These are phyloP conservation scores for Hylomyscus alleni DNA, from an alignment of 2,797 vertebrate genomes.

Conservation along the genomic window DNA sequence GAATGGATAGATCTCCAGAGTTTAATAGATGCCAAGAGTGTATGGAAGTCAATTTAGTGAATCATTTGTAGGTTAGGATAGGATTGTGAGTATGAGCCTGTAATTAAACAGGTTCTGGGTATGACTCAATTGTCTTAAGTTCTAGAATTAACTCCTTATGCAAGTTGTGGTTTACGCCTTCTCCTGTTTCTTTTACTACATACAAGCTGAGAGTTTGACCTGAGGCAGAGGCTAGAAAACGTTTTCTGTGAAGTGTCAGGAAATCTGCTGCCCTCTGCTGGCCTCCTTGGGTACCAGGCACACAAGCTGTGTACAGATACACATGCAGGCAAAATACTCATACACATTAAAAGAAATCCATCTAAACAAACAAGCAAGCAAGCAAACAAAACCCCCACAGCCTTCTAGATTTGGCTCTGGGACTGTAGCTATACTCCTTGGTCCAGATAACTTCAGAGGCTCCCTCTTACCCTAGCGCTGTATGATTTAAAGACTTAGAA, in stretches of 20 bases:
- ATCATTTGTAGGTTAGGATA: neutral
- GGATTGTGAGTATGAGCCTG: neutral
- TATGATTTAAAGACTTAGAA: conserved; percentile 36
- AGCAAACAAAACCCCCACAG: neutral
- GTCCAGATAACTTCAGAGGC: neutral
- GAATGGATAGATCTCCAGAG: neutral
- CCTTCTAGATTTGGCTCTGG: neutral
- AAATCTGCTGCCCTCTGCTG: neutral
- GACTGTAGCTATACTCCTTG: neutral
- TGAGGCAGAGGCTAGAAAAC: neutral
- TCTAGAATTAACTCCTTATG: neutral
- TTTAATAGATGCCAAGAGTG: neutral
- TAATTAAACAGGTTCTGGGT: conserved; percentile 1
- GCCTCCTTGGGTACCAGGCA: neutral
- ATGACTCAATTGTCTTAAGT: neutral
- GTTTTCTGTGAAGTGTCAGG: neutral
- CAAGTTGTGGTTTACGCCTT: neutral
- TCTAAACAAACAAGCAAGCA: neutral
- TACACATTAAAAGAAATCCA: neutral
- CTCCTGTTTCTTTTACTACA: neutral
- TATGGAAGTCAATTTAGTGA: neutral
- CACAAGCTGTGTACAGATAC: neutral
- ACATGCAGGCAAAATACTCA: neutral
- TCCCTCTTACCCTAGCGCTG: neutral
- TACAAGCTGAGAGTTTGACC: neutral